Base-by-base conservation (phyloP, 2,113 vertebrate genomes). In the Gadus macrocephalus region DNA sequence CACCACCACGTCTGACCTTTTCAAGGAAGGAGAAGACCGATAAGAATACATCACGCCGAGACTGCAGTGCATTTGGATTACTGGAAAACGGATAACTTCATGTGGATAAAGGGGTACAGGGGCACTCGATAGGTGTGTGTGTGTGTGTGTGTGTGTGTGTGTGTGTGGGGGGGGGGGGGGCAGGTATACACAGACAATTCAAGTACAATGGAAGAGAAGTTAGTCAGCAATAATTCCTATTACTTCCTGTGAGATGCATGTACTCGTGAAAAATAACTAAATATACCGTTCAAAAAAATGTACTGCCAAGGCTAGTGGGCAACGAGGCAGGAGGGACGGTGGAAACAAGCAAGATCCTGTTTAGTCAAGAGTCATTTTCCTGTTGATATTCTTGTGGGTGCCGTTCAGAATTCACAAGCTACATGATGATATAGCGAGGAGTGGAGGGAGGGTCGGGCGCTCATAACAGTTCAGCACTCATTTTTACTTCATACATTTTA, bases 1-100 rank as follows among this genome's bases (percentile, higher is more conserved):
- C 22, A 96, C 94, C 59, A 96, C 95, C 56, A 96, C 95, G 0
- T 96, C 95, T 0, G 95, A 96, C 85, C 94, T 96, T 62, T 53
- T 62, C 31, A 66, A 58, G 68, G 49, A 65, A 66, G 63, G 28
- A 25, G 61, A 66, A 64, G 31, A 35, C 4, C 31, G 6, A 35
- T 35, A 35, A 35, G 31, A 35, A 35, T 35, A 4, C 31, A 35
- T 35, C 31, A 35, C 4, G 31, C 31, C 5, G 31, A 35, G 31
- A 35, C 6, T 35, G 31, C 6, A 35, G 31, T 35, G 31, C 31
- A 35, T 35, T 5, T 35, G 31, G 6, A 35, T 3, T 2, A 25
- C 25, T 25, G 25, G 25, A 35, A 35, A 35, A 35, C 6, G 0
- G 31, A 35, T 35, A 35, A 35, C 31, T 35, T 35, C 31, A 3